These are phyloP conservation scores for Sphenopsis melanotis DNA, from an alignment of 2,797 vertebrate species.

Conservation along the genomic window DNA sequence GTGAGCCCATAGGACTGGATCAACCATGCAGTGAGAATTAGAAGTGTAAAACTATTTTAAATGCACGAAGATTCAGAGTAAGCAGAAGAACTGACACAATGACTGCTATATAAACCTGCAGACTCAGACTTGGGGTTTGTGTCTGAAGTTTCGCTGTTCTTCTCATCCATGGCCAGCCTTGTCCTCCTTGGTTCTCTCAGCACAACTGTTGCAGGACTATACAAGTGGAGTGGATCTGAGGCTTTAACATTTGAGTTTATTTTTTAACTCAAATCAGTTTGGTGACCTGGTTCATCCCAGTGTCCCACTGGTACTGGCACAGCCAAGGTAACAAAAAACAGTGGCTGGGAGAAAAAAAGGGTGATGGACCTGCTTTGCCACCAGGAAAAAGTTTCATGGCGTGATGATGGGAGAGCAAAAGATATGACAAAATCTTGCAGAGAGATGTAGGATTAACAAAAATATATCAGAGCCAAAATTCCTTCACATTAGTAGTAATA, in stretches of 20 bases:
- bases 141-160: not conserved
- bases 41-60: not conserved
- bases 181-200: not conserved
- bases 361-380: not conserved
- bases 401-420: not conserved
- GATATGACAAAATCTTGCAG: not conserved
- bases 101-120: not conserved
- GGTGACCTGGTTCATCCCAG: not conserved
- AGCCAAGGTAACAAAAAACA: not conserved
- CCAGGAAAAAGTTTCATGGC: not conserved
- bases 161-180: not conserved
- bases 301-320: rapidly evolving
- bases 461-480: not conserved
- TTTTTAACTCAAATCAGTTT: not conserved
- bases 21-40: not conserved
- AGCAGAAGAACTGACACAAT: not conserved
- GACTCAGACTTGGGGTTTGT: not conserved
- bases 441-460: not conserved
- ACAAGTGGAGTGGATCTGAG: not conserved
- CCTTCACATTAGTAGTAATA: not conserved
- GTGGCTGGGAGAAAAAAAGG: not conserved
- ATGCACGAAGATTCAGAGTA: not conserved
- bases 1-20: not conserved
- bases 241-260: not conserved
- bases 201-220: not conserved